Evolutionary conservation across 2,888 invertebrate species (phyloP), one percentile per base, ranked within the genome.

Genomic region (Allacma fusca): DNA sequence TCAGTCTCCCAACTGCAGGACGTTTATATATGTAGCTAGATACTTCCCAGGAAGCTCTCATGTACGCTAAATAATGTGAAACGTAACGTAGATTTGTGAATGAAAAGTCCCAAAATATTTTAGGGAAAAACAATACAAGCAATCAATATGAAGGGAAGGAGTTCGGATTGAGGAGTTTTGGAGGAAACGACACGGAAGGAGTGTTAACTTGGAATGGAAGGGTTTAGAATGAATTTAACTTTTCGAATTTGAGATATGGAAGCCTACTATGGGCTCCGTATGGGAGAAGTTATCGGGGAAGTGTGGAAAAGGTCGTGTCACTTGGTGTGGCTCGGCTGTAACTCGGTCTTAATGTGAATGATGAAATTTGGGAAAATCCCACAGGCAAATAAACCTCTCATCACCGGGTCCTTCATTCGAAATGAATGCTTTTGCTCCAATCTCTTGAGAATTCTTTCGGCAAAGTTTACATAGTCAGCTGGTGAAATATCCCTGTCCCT

Each of bases 351-450:
- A 65, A 74, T 74, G 44, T 40, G 24, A 43, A 40, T 74, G 65
- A 74, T 74, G 74, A 74, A 74, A 74, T 74, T 74, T 65, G 7
- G 67, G 67, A 40, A 74, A 74, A 74, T 74, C 65, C 74, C 65
- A 26, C 1, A 65, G 65, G 74, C 44, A 67, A 73, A 65, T 65
- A 50, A 64, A 44, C 19, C 44, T n/a, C 43, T 65, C 73, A 73
- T 73, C 73, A 73, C 73, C 29, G 9, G 57, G 40, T 69, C 50
- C 57, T 57, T 57, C 57, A 71, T 59, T 72, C 59, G 34, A 26
- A 34, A 19, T 29, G 59, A 72, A 72, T 62, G 34, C 34, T 34
- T 34, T 5, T 62, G 40, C 34, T 24, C 7, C 13, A 62, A n/a
- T 73, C 73, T 67, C 74, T 19, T 13, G 64, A 43, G 64, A 65